phyloP scores from a whole-genome alignment of 2,888 invertebrate genomes.

The Operophtera brumata region DNA sequence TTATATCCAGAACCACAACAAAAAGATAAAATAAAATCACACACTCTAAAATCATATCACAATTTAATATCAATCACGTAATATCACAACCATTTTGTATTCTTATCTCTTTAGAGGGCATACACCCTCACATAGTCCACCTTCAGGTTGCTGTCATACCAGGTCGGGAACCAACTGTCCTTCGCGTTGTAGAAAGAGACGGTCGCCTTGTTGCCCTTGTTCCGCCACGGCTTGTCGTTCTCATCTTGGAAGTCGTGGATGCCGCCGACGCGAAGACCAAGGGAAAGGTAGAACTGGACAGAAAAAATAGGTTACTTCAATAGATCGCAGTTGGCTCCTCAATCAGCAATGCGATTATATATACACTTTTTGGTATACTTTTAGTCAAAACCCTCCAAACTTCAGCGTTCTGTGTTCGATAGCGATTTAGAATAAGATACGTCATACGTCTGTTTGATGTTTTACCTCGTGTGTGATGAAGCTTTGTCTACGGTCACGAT shows the following conservation, averaged over 20 bases:
- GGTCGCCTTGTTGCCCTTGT: slow-evolving; percentile 82
- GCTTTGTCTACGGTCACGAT: too few relatives aligned
- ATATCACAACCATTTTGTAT: background rate
- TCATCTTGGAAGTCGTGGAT: slow-evolving; percentile 85
- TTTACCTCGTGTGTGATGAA: too few relatives aligned
- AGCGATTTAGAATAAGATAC: too few relatives aligned
- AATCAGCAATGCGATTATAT: too few relatives aligned
- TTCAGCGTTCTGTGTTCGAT: too few relatives aligned
- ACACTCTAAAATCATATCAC: slow-evolving; percentile 16
- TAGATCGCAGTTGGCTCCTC: too few relatives aligned
- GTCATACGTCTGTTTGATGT: too few relatives aligned
- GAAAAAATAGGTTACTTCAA: too few relatives aligned
- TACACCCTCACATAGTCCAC: slow-evolving; percentile 83
- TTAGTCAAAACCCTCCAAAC: too few relatives aligned
- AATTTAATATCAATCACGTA: slow-evolving; percentile 19
- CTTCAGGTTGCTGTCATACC: slow-evolving; percentile 80
- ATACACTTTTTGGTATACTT: too few relatives aligned
- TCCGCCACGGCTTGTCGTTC: slow-evolving; percentile 87
- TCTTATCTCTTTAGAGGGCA: slow-evolving; percentile 59
- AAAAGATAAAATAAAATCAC: background rate
- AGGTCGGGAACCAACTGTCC: slow-evolving; percentile 81
- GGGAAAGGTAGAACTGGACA: slow-evolving; percentile 85
- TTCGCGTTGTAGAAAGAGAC: slow-evolving; percentile 83
- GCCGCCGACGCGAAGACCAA: slow-evolving; percentile 92
- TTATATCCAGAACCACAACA: too few relatives aligned